These are phyloP conservation scores for Leptothorax acervorum DNA, from an alignment of 2,888 invertebrate species.

Conservation along the genomic window DNA sequence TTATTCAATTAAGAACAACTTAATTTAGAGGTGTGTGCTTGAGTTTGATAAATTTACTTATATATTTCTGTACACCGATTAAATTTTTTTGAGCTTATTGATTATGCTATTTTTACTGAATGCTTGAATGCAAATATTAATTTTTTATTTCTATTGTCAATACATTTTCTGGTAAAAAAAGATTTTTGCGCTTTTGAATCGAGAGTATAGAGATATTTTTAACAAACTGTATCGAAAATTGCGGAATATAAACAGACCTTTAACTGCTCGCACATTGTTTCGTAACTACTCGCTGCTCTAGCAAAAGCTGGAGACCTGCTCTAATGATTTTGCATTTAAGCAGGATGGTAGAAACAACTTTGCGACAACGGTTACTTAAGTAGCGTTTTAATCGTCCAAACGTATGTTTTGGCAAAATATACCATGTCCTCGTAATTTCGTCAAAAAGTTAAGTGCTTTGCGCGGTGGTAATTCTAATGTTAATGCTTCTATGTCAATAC, in stretches of 20 bases:
- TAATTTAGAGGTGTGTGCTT: not conserved
- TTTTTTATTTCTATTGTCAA: slow-evolving; percentile 10
- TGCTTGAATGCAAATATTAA: not conserved
- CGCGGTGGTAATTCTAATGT: not conserved
- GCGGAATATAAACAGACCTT: not conserved
- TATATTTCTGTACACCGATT: not conserved
- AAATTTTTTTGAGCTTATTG: not conserved
- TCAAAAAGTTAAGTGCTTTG: slow-evolving; percentile 19
- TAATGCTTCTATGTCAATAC: slow-evolving; percentile 12
- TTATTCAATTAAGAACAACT: not conserved
- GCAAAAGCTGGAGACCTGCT: slow-evolving; percentile 11
- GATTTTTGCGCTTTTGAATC: not conserved
- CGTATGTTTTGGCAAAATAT: slow-evolving; percentile 26
- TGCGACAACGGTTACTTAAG: slow-evolving; percentile 44
- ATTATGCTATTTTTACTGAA: not conserved
- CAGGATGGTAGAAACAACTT: slow-evolving; percentile 30
- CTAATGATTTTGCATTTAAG: slow-evolving; percentile 44
- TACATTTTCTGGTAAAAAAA: not conserved
- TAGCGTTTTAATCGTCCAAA: slow-evolving; percentile 44
- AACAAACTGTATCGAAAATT: not conserved
- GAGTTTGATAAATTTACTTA: not conserved
- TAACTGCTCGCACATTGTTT: slow-evolving; percentile 15
- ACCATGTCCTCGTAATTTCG: slow-evolving; percentile 24
- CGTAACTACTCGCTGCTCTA: slow-evolving; percentile 6
- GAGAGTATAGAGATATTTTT: not conserved